These are phyloP conservation scores for Anguilla obscura DNA, from an alignment of 2,797 vertebrate species.

Conservation along the genomic window DNA sequence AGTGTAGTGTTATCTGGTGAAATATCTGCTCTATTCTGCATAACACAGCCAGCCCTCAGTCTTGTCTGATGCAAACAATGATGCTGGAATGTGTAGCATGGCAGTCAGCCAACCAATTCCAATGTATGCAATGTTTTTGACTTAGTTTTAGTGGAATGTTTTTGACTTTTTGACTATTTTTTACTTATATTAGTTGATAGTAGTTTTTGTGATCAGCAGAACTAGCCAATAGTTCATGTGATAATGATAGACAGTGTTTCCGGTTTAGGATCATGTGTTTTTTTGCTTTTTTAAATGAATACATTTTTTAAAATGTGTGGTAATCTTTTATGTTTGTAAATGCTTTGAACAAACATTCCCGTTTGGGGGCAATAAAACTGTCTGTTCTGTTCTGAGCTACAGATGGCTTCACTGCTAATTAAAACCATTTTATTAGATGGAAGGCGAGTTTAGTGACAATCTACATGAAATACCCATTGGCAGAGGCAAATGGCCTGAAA, in stretches of 20 bases:
- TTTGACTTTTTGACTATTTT: too few relatives aligned
- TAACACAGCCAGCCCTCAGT: background rate
- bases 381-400: background rate
- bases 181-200: too few relatives aligned
- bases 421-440: background rate
- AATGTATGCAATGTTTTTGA: background rate
- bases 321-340: background rate
- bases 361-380: background rate
- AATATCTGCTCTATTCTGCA: background rate
- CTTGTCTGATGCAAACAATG: background rate
- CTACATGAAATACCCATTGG: background rate
- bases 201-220: background rate
- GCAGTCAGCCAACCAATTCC: background rate
- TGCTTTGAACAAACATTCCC: background rate
- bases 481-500: background rate
- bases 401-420: slow-evolving; percentile 4
- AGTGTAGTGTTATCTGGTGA: background rate
- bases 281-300: background rate
- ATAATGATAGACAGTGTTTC: background rate
- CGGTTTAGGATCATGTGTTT: background rate
- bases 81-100: background rate
- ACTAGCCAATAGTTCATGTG: background rate
- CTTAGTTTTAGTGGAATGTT: too few relatives aligned
- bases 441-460: background rate
- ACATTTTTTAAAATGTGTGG: background rate